These are phyloP conservation scores for Trissolcus japonicus DNA, from an alignment of 2,888 invertebrate species.

Conservation along the genomic window DNA sequence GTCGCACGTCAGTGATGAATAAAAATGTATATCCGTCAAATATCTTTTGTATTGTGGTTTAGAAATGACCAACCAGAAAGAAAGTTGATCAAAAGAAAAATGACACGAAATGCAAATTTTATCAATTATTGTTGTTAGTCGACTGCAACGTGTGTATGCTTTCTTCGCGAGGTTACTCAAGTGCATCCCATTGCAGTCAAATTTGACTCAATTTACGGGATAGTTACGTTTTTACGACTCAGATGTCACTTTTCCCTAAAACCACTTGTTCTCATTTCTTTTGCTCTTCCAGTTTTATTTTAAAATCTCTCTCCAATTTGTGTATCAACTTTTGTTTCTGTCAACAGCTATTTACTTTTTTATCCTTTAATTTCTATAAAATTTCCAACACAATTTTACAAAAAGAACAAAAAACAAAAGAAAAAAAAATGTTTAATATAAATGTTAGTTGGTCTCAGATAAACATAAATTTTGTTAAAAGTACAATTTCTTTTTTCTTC, in stretches of 20 bases:
- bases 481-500: no score
- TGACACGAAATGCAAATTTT: conserved; percentile 53
- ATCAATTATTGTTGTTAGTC: conserved; percentile 53
- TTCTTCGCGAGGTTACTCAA: conserved; percentile 50
- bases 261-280: conserved; percentile 4
- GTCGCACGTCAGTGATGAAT: conserved; percentile 29
- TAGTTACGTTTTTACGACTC: conserved; percentile 2
- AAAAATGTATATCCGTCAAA: conserved; percentile 38
- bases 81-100: conserved; percentile 55
- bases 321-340: no score
- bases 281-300: no score
- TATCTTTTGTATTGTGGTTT: conserved; percentile 22
- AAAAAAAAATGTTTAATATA: no score
- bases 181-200: conserved; percentile 40
- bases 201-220: conserved; percentile 32
- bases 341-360: no score
- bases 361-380: no score
- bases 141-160: conserved; percentile 49
- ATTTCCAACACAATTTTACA: no score
- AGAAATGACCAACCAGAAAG: conserved; percentile 38
- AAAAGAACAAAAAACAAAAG: no score
- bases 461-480: no score
- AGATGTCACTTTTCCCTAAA: conserved; percentile 1
- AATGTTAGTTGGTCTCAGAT: no score
- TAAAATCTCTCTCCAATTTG: no score